Evolutionary conservation across 1,140 invertebrate genomes (phyloP).

Genomic region (Steinernema feltiae): DNA sequence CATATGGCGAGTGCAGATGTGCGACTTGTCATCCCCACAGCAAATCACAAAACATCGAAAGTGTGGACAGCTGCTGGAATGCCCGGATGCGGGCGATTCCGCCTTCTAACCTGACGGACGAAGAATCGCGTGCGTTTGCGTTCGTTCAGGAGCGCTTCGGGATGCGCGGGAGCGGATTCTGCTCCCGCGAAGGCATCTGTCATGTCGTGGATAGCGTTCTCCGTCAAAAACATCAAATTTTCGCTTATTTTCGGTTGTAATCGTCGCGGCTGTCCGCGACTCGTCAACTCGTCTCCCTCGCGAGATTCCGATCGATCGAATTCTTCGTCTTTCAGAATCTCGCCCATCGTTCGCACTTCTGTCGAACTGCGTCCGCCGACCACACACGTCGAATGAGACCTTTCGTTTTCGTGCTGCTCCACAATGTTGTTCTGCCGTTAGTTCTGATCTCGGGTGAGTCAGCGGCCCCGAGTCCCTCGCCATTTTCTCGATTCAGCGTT

Average conservation of each 20-base stretch:
- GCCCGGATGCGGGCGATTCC: too few species aligned
- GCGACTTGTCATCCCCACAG: too few species aligned
- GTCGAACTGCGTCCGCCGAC: neutral
- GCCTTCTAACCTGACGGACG: neutral
- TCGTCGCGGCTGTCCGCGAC: neutral
- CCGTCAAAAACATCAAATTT: neutral
- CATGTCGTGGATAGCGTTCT: neutral
- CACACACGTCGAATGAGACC: constrained; percentile 12
- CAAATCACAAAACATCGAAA: neutral
- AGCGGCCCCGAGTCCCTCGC: neutral
- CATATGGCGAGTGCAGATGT: neutral
- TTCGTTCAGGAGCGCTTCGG: neutral
- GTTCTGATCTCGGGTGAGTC: constrained; percentile 3
- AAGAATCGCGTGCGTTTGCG: neutral
- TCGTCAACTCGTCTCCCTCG: neutral
- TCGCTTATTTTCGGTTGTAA: neutral
- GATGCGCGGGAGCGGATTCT: too few species aligned
- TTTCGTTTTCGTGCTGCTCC: neutral
- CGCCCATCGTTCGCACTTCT: neutral
- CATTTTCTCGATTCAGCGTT: constrained; percentile 71
- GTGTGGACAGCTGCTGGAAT: neutral
- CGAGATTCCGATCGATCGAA: neutral
- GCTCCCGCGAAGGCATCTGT: neutral
- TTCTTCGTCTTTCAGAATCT: constrained; percentile 9
- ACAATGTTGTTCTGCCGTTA: constrained; percentile 4